Evolutionary conservation across 2,113 vertebrate genomes (phyloP).

Genomic region (Psophia crepitans): DNA sequence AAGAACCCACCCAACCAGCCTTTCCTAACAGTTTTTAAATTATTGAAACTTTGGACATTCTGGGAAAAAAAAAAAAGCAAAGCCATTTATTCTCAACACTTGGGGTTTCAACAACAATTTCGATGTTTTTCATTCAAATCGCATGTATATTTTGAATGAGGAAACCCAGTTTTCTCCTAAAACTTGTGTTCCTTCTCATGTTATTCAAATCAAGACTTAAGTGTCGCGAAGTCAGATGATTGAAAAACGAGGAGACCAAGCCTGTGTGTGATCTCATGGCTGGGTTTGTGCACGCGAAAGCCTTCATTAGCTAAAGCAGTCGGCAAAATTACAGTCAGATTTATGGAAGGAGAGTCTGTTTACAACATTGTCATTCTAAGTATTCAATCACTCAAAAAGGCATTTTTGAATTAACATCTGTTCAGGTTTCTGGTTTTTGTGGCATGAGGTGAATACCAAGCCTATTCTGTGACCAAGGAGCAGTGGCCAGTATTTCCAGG

Average conservation of each 20-base stretch:
- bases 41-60: background rate
- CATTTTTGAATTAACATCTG: background rate
- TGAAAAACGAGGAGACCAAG: background rate
- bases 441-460: background rate
- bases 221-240: background rate
- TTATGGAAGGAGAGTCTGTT: background rate
- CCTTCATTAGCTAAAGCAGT: background rate
- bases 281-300: background rate
- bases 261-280: background rate
- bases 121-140: background rate
- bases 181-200: background rate
- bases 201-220: background rate
- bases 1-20: background rate
- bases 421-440: background rate
- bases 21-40: background rate
- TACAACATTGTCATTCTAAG: background rate
- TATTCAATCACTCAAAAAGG: background rate
- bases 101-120: background rate
- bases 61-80: too few relatives aligned
- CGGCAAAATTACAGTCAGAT: background rate
- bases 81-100: background rate
- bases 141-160: background rate
- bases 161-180: background rate
- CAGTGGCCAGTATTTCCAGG: background rate
- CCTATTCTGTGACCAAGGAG: background rate